Base-by-base conservation (phyloP, 2,888 invertebrate species). In the Maniola hyperantus region DNA sequence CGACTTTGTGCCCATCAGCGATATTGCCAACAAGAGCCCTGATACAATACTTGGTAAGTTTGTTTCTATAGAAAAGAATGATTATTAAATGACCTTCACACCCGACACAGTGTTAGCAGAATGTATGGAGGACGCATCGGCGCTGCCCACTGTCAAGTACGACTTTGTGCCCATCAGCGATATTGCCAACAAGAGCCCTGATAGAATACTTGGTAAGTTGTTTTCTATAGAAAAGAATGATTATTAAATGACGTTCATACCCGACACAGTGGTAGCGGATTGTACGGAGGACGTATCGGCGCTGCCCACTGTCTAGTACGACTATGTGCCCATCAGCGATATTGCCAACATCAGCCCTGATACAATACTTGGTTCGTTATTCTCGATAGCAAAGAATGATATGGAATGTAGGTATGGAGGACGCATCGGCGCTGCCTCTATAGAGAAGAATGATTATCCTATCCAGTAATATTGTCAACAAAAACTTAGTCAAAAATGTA, bases 11-110 rank as follows among this genome's bases (percentile, higher is more conserved):
- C 36, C 36, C 7, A 36, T 6, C 1, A 44, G n/a, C 73, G 93
- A 96, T 64, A 93, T 99, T 71, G 95, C 95, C 15, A 90, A 92
- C 26, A 93, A 94, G 73, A 94, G 94, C 70, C 90, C 95, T 10
- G 96, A 97, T 73, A 86, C 94, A 0, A 78, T 96, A 34, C 88
- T 98, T 60, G 97, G 97, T 97, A 89, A 89, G 91, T 34, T 5
- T n/a, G 39, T n/a, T 34, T 53, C 8, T 53, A 39, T 39, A 39
- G 8, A 2, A 36, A 97, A 97, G 73, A 98, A 99, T 82, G 99
- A 99, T 82, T 99, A 99, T 79, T 99, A 99, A 85, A 96, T 99
- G 96, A 96, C 97, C 0, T 95, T 99, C 79, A 95, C 93, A 11
- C 86, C 89, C 7, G 98, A 99, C 54, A 96, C 97, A 0, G 93